A percentile compares a stretch with the other conserved stretches of the same genome.
Evolutionary conservation across 2,888 invertebrate genomes (phyloP).

Genomic region (Dioctria rufipes): DNA sequence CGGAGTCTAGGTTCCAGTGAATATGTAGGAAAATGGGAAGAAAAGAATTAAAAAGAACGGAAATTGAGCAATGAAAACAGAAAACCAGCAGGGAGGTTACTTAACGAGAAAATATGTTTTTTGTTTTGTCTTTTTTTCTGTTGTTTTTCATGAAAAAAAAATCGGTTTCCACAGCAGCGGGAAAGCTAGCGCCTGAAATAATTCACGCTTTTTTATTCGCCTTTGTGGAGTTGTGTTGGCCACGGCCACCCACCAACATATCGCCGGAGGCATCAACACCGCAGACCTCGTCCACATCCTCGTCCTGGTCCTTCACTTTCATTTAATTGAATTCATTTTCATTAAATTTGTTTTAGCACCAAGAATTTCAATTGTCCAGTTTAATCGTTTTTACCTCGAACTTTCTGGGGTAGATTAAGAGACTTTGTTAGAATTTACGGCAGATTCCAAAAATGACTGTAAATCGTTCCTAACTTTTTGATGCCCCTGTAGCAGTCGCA

Average conservation of each 20-base stretch:
- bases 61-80: conserved; percentile 13
- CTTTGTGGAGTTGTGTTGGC: no score
- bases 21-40: neutral
- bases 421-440: conserved; percentile 45
- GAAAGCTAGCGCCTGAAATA: no score
- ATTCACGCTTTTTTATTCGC: no score
- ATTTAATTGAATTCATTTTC: conserved; percentile 45
- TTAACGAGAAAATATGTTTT: conserved; percentile 29
- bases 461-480: neutral
- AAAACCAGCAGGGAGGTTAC: conserved; percentile 15
- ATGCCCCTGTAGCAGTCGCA: no score
- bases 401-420: conserved; percentile 26
- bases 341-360: conserved; percentile 49
- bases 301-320: conserved; percentile 2
- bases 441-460: neutral
- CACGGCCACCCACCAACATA: no score
- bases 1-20: no score
- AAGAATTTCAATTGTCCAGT: conserved; percentile 44
- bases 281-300: no score
- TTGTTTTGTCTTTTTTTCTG: no score
- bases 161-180: no score
- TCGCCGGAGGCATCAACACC: no score
- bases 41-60: neutral
- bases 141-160: no score
- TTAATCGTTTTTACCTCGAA: conserved; percentile 18